Evolutionary conservation across 2,797 vertebrate genomes (phyloP).

Genomic region (Aselliscus stoliczkanus): DNA sequence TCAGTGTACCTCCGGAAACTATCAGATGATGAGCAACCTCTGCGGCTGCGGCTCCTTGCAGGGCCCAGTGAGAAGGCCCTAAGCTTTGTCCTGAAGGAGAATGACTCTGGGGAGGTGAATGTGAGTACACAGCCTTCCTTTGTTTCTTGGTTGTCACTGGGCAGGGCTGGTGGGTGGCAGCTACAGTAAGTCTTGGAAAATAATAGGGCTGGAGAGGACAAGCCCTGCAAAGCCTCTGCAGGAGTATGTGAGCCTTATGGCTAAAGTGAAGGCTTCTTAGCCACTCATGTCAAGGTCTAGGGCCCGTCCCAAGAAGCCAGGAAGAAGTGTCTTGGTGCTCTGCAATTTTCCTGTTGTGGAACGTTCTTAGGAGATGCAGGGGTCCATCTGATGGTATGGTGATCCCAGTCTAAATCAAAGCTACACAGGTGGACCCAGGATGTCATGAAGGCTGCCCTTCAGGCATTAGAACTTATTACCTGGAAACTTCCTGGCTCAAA

Average conservation of each 20-base stretch:
- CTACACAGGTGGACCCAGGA: neutral
- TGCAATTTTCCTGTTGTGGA: neutral
- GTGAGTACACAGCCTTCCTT: constrained; percentile 82
- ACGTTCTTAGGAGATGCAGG: neutral
- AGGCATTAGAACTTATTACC: neutral
- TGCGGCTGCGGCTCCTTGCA: constrained; percentile 89
- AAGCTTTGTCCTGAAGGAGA: constrained; percentile 94
- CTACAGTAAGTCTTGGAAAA: neutral
- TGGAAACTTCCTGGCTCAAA: neutral
- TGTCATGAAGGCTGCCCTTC: neutral
- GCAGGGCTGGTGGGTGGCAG: neutral
- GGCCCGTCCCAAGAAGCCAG: neutral
- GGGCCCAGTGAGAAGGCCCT: constrained; percentile 92
- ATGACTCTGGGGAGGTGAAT: constrained; percentile 94
- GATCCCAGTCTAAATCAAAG: neutral
- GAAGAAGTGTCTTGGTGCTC: neutral
- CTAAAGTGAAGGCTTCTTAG: neutral
- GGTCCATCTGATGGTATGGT: neutral
- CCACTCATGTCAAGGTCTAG: neutral
- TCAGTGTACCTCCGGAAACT: constrained; percentile 92
- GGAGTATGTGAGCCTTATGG: neutral
- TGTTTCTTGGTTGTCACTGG: neutral
- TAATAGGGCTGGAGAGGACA: neutral
- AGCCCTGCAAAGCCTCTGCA: neutral
- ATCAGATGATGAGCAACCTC: constrained; percentile 88